phyloP scores from a whole-genome alignment of 2,888 invertebrate genomes.

The Priapulus caudatus region DNA sequence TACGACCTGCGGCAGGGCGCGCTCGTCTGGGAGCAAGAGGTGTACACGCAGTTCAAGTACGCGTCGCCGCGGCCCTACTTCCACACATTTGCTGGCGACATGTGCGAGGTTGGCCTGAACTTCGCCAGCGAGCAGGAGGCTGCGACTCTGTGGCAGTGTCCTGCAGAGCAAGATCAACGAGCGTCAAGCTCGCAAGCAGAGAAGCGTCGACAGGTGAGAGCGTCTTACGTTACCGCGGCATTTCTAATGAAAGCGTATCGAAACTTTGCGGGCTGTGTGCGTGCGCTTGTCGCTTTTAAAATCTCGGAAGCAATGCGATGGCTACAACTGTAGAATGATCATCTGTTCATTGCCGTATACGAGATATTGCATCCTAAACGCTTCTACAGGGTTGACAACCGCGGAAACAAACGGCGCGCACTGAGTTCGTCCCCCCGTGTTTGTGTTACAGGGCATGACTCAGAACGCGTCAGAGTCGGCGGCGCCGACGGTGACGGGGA shows the following conservation, averaged over 20 bases:
- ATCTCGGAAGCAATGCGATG: neutral
- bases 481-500: neutral
- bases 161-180: neutral
- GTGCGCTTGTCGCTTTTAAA: too few relatives aligned
- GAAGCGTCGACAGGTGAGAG: neutral
- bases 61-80: slow-evolving; percentile 63
- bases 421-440: too few relatives aligned
- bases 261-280: too few relatives aligned
- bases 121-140: slow-evolving; percentile 89
- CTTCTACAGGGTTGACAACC: too few relatives aligned
- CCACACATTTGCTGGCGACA: slow-evolving; percentile 86
- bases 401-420: too few relatives aligned
- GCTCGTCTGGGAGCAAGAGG: slow-evolving; percentile 84
- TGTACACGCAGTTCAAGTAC: slow-evolving; percentile 80
- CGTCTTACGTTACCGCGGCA: too few relatives aligned
- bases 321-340: too few relatives aligned
- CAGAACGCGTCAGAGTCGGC: neutral
- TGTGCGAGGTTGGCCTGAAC: slow-evolving; percentile 78
- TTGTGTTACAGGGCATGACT: too few relatives aligned
- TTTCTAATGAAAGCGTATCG: too few relatives aligned
- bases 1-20: slow-evolving; percentile 62
- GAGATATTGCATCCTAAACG: too few relatives aligned
- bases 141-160: slow-evolving; percentile 46
- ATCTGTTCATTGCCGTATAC: too few relatives aligned
- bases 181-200: neutral